Conservation (phyloP, 2,888 invertebrate genomes). For the Leucoma salicis region DNA sequence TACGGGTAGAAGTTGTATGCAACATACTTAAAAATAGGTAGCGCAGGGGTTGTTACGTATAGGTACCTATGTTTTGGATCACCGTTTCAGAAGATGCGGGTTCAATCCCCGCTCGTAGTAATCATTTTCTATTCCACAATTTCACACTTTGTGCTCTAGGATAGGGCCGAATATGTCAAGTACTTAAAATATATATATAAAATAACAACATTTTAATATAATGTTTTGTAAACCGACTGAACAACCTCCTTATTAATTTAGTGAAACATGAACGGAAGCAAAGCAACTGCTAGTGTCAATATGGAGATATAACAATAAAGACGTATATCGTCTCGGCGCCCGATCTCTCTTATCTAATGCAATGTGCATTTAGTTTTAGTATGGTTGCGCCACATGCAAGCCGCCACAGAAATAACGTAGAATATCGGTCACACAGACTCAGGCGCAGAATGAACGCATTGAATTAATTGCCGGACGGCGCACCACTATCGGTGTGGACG, state of each 20-base stretch:
- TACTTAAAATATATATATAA: too few relatives aligned
- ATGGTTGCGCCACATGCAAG: slow-evolving; percentile 69
- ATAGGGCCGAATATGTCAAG: too few relatives aligned
- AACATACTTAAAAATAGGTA: too few relatives aligned
- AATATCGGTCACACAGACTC: slow-evolving; percentile 79
- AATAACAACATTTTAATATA: too few relatives aligned
- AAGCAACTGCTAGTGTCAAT: slow-evolving; percentile 21
- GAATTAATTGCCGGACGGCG: slow-evolving; percentile 69
- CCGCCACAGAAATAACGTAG: slow-evolving; percentile 76
- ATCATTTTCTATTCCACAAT: too few relatives aligned
- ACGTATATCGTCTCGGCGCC: slow-evolving; percentile 35
- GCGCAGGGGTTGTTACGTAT: too few relatives aligned
- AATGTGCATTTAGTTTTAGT: slow-evolving; percentile 75
- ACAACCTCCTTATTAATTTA: too few relatives aligned
- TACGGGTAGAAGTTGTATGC: too few relatives aligned
- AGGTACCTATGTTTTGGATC: too few relatives aligned
- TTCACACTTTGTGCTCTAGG: too few relatives aligned
- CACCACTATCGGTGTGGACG: slow-evolving; percentile 68
- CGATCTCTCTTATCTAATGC: slow-evolving; percentile 71
- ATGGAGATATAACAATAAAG: slow-evolving; percentile 29
- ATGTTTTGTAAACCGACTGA: slow-evolving; percentile 3
- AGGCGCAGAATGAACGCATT: slow-evolving; percentile 62
- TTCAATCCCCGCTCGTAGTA: too few relatives aligned
- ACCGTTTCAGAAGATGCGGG: too few relatives aligned
- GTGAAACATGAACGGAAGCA: slow-evolving; percentile 8